These are phyloP conservation scores for Micromussa lordhowensis DNA, from an alignment of 92 coral and sea anemone genomes.

Conservation along the genomic window DNA sequence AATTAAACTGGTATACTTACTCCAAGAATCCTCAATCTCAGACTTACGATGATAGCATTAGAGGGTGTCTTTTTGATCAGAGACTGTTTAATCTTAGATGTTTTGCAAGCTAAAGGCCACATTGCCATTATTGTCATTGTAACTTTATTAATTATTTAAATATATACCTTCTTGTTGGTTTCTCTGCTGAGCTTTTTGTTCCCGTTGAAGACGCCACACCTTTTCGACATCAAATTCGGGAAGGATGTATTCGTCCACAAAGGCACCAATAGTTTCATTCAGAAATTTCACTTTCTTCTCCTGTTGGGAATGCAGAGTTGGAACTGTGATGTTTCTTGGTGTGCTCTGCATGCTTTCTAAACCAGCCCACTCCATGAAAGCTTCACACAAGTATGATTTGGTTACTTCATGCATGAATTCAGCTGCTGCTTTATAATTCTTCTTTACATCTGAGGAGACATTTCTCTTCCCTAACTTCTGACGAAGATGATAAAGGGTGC, in stretches of 20 bases:
- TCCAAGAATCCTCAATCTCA: too few species aligned
- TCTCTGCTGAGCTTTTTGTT: conserved; percentile 22
- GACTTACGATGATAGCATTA: too few species aligned
- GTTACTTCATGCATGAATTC: conserved; percentile 40
- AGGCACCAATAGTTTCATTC: conserved; percentile 22
- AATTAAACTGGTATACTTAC: too few species aligned
- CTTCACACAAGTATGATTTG: conserved; percentile 47
- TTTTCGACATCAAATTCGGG: conserved; percentile 42
- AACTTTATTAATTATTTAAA: too few species aligned
- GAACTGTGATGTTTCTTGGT: conserved; percentile 9
- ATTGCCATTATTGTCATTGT: too few species aligned
- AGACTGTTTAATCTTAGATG: too few species aligned
- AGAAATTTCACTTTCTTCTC: too few species aligned
- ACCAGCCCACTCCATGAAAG: conserved; percentile 52
- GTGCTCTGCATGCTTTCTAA: conserved; percentile 21
- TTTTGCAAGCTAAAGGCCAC: too few species aligned
- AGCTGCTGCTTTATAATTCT: conserved; percentile 60
- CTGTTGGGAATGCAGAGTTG: too few species aligned
- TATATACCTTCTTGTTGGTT: background rate
- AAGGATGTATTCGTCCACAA: conserved; percentile 35
- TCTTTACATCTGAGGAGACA: conserved; percentile 32
- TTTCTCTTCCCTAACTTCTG: conserved; percentile 32
- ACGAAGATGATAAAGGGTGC: conserved; percentile 39
- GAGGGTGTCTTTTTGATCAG: too few species aligned
- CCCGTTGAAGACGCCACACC: conserved; percentile 25